Evolutionary conservation across 1,140 invertebrate species (phyloP).

Genomic region (Diabrotica undecimpunctata): DNA sequence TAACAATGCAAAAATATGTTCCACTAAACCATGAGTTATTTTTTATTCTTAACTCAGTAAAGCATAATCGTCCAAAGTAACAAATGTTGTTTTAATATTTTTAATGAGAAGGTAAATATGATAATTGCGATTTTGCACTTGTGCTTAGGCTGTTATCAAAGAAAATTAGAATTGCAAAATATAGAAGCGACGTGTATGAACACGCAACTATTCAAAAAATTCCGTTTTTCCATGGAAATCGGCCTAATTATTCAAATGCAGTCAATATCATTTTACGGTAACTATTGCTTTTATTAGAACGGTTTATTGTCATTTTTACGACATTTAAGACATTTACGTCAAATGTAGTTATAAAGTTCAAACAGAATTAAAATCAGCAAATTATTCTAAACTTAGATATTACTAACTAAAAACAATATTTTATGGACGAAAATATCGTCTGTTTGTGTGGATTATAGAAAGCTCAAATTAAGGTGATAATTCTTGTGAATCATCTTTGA

Average conservation of each 20-base stretch:
- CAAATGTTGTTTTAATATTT: background rate
- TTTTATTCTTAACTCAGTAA: background rate
- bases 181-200: background rate
- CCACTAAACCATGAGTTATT: too few species aligned
- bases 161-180: slow-evolving; percentile 19
- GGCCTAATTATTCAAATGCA: slow-evolving; percentile 15
- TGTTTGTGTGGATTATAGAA: too few species aligned
- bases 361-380: too few species aligned
- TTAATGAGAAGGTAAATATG: background rate
- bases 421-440: too few species aligned
- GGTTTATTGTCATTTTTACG: background rate
- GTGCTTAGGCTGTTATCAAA: slow-evolving; percentile 7
- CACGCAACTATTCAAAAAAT: slow-evolving; percentile 15
- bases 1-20: background rate
- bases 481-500: too few species aligned
- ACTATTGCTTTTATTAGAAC: background rate
- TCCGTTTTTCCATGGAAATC: slow-evolving; percentile 5
- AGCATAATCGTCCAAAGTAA: background rate
- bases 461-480: too few species aligned
- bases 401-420: too few species aligned
- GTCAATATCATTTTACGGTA: slow-evolving; percentile 11
- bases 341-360: too few species aligned
- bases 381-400: too few species aligned
- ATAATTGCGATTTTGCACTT: slow-evolving; percentile 9
- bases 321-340: too few species aligned